phyloP scores from a whole-genome alignment of 2,888 invertebrate genomes.

The Proisotoma minuta region DNA sequence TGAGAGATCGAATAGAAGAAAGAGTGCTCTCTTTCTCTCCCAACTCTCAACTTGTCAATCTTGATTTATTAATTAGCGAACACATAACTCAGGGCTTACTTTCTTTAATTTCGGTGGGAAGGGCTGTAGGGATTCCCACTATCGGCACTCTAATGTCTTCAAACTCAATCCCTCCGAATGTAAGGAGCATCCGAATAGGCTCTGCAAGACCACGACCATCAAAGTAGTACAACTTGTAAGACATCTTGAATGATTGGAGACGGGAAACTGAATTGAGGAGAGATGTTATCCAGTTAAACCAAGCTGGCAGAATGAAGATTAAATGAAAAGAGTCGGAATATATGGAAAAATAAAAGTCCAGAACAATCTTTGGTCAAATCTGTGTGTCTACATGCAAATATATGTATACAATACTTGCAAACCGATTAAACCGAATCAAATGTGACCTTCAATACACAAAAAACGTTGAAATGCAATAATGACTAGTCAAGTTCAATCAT shows the following conservation, averaged over 20 bases:
- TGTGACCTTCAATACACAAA: too few species aligned
- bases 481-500: too few species aligned
- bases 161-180: slow-evolving; percentile 51
- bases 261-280: too few species aligned
- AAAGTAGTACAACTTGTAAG: slow-evolving; percentile 52
- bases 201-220: slow-evolving; percentile 50
- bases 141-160: slow-evolving; percentile 49
- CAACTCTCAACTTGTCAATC: neutral
- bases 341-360: too few species aligned
- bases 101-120: slow-evolving; percentile 20
- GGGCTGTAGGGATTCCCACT: neutral
- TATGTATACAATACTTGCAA: too few species aligned
- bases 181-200: slow-evolving; percentile 50
- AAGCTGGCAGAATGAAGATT: too few species aligned
- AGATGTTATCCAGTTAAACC: too few species aligned
- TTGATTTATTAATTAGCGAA: neutral
- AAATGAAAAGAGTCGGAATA: too few species aligned
- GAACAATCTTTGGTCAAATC: too few species aligned
- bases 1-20: neutral
- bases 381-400: too few species aligned
- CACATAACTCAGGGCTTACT: slow-evolving; percentile 3
- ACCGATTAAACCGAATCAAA: too few species aligned
- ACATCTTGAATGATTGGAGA: neutral
- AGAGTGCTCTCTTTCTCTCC: neutral
- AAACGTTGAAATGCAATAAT: too few species aligned